Evolutionary conservation across 2,113 vertebrate species (phyloP), one percentile per base, ranked within the genome.

Genomic region (Archilochus colubris): DNA sequence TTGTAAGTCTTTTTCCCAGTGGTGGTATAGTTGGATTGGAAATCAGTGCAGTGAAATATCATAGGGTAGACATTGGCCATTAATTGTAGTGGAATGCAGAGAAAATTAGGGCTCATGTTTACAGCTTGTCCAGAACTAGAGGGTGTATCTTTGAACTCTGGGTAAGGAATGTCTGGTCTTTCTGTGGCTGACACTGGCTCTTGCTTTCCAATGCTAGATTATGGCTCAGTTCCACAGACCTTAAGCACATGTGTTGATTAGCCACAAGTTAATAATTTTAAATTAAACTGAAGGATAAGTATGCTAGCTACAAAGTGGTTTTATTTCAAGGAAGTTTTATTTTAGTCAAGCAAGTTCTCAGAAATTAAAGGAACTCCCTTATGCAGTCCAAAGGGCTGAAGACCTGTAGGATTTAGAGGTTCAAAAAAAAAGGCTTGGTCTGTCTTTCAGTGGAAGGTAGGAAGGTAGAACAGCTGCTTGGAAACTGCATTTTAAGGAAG

Each of bases 241-340:
- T 73, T 78, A 94, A 92, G 67, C 59, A 23, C 9, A 19, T 58
- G 54, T 73, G 85, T 80, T 94, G 75, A 90, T 94, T 59, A 91
- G 40, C 76, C 55, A 38, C 43, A 59, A 88, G 40, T 91, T 76
- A 87, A 85, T 75, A 51, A 64, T 50, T 91, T 74, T 82, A 48
- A 92, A 68, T 92, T 61, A 91, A 95, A 84, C 64, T 75, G 80
- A 81, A 51, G 38, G 15, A 17, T 64, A 88, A 75, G 22, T 62
- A 24, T 53, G 38, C 53, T 50, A 72, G 13, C 36, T 91, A 36
- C 5, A 12, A 75, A 78, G 57, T 48, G 46, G 6, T 81, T 90
- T 91, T 75, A 68, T 82, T 94, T 93, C 72, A 91, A 64, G 89
- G 67, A 96, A 58, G 54, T 17, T 93, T 86, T 81, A 38, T 67